Conservation (phyloP, 2,797 vertebrate genomes). For the Benthosema pterotum region DNA sequence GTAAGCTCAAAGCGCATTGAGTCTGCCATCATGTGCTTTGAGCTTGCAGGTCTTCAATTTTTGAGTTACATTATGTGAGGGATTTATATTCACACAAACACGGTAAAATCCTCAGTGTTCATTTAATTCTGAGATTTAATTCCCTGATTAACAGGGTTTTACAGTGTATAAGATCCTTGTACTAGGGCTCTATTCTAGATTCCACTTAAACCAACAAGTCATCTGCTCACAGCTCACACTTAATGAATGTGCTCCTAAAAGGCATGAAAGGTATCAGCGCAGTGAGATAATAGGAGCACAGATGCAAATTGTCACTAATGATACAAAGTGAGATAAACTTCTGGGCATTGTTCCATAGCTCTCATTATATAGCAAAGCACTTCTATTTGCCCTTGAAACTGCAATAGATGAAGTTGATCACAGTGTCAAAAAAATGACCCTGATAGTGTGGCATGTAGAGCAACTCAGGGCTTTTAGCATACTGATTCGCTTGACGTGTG, state of each 20-base stretch:
- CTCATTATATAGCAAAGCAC: constrained; percentile 55
- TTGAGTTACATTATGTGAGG: too few relatives aligned
- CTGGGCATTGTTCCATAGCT: constrained; percentile 10
- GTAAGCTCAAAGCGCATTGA: too few relatives aligned
- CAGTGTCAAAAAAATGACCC: constrained; percentile 71
- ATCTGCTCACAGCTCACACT: neutral
- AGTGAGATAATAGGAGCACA: too few relatives aligned
- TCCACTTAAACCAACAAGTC: neutral
- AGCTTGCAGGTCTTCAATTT: too few relatives aligned
- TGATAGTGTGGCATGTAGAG: constrained; percentile 61
- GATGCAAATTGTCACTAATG: neutral
- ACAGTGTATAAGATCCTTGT: too few relatives aligned
- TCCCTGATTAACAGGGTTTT: too few relatives aligned
- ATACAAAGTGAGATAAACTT: neutral
- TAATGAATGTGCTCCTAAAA: neutral
- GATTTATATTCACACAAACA: too few relatives aligned
- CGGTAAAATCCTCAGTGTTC: too few relatives aligned
- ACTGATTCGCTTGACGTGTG: constrained; percentile 68
- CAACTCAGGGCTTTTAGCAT: constrained; percentile 61
- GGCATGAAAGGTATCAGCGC: neutral
- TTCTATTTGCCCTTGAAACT: constrained; percentile 58
- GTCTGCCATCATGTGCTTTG: too few relatives aligned
- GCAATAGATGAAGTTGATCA: constrained; percentile 61
- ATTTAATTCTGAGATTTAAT: too few relatives aligned
- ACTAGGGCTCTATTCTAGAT: neutral